Evolutionary conservation across 2,113 vertebrate species (phyloP).

Genomic region (Hypanus sabinus): DNA sequence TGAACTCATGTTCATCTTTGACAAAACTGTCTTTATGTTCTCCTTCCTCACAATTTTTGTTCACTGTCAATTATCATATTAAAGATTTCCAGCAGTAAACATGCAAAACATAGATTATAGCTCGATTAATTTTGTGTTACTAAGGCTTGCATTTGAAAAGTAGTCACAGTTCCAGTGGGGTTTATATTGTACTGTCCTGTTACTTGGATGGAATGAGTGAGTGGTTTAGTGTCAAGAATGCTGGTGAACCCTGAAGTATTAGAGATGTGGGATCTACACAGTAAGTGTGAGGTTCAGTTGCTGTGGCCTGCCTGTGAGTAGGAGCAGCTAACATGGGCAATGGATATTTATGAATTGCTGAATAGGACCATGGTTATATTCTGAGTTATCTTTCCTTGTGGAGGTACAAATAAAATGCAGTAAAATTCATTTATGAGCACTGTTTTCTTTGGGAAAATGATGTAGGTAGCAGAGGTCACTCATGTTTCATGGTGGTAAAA

Average conservation of each 20-base stretch:
- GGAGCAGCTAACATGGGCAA: too few species aligned
- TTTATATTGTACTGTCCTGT: background rate
- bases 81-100: background rate
- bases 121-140: background rate
- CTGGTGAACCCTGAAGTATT: background rate
- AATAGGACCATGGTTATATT: background rate
- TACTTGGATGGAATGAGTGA: background rate
- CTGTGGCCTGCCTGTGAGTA: background rate
- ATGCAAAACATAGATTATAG: background rate
- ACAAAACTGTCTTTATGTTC: background rate
- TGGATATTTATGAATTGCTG: background rate
- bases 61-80: background rate
- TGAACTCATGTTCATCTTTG: background rate
- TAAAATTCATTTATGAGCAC: background rate
- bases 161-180: background rate
- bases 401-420: background rate
- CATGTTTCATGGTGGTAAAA: background rate
- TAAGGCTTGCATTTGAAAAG: background rate
- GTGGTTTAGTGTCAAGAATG: too few species aligned
- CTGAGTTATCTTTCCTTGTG: slow-evolving; percentile 11
- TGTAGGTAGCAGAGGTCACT: background rate
- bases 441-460: background rate
- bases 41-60: background rate
- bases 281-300: background rate
- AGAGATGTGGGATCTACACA: background rate